Conservation (phyloP, 2,797 vertebrate genomes). For the Sebastes nivosus region DNA sequence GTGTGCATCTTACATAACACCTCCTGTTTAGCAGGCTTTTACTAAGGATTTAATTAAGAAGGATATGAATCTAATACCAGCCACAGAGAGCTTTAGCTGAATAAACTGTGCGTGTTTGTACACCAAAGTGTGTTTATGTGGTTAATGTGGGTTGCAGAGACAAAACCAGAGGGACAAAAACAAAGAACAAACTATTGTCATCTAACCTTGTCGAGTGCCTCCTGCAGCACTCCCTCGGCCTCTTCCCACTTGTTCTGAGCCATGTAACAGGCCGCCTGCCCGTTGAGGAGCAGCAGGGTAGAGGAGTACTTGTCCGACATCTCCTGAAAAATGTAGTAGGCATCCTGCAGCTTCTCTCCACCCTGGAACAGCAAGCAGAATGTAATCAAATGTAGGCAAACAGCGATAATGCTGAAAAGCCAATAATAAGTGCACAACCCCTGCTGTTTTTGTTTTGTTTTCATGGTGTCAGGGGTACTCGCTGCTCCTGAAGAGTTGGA, state of each 20-base stretch:
- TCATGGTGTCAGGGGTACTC: not conserved
- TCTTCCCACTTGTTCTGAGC: conserved; percentile 97
- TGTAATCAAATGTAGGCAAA: not conserved
- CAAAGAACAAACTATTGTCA: not conserved
- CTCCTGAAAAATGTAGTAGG: conserved; percentile 98
- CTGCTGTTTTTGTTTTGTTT: not conserved
- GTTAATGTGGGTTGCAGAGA: not conserved
- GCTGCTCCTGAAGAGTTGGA: not conserved
- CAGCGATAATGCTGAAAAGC: not conserved
- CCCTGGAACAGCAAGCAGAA: conserved; percentile 80
- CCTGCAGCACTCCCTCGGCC: conserved; percentile 92
- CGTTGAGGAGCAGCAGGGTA: conserved; percentile 92
- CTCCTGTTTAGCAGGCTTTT: not conserved
- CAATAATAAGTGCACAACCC: not conserved
- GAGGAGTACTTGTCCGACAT: conserved; percentile 94
- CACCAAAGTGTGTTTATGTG: not conserved
- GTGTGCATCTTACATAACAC: not conserved
- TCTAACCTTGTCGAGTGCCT: conserved; percentile 93
- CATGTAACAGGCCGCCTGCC: conserved; percentile 93
- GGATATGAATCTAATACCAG: not conserved
- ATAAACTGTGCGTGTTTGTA: not conserved
- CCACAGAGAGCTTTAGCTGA: not conserved
- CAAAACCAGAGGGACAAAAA: not conserved
- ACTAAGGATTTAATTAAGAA: not conserved
- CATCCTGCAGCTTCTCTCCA: conserved; percentile 95